Evolutionary conservation across 2,888 invertebrate species (phyloP).

Genomic region (Cryptocephalus moraei): DNA sequence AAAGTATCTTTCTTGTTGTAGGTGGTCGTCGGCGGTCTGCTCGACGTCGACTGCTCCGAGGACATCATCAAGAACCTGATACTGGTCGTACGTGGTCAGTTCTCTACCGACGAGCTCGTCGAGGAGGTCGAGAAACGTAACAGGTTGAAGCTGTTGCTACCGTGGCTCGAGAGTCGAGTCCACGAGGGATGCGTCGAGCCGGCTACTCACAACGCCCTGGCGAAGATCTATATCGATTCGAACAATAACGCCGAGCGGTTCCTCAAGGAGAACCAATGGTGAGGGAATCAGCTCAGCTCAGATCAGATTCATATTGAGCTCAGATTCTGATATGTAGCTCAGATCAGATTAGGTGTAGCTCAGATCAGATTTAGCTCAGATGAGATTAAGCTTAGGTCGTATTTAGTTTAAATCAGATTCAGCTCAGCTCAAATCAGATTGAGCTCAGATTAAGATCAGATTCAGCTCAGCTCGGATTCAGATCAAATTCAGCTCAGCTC

Average conservation of each 20-base stretch:
- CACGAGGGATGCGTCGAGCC: conserved; percentile 96
- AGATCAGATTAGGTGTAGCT: no score
- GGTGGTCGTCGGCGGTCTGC: conserved; percentile 88
- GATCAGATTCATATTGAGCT: no score
- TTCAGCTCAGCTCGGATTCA: no score
- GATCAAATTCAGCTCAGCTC: no score
- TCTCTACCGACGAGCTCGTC: conserved; percentile 97
- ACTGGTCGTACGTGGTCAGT: conserved; percentile 93
- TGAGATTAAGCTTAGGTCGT: not conserved
- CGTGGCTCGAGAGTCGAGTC: conserved; percentile 95
- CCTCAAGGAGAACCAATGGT: conserved; percentile 71
- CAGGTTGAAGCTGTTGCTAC: conserved; percentile 84
- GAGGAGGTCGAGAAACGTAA: conserved; percentile 93
- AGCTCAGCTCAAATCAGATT: no score
- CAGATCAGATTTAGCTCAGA: no score
- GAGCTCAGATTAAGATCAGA: no score
- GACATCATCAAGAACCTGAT: conserved; percentile 99
- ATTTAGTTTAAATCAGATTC: no score
- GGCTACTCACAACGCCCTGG: conserved; percentile 97
- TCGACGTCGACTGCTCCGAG: conserved; percentile 98
- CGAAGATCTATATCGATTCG: conserved; percentile 99
- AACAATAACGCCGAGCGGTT: conserved; percentile 99
- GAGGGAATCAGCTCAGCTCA: not conserved
- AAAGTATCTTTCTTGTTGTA: conserved; percentile 1
- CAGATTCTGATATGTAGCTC: no score